These are phyloP conservation scores for Cantharis rufa DNA, from an alignment of 2,888 invertebrate species.

Conservation along the genomic window DNA sequence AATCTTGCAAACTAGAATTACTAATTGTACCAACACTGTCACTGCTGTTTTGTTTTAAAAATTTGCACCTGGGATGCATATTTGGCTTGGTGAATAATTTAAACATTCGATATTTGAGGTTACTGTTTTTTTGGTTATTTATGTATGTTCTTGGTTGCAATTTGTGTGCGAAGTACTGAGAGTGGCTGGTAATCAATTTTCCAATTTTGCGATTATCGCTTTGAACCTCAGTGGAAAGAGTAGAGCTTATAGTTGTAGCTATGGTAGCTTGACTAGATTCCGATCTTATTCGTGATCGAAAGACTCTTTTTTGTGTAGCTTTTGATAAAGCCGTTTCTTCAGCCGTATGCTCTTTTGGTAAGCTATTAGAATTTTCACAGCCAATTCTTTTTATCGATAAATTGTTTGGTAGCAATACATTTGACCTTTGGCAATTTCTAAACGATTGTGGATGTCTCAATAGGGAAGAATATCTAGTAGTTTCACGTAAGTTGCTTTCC, in stretches of 20 bases:
- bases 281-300: constrained; percentile 42
- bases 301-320: constrained; percentile 6
- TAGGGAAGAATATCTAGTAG: constrained; percentile 33
- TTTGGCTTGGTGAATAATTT: constrained; percentile 18
- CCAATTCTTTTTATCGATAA: neutral
- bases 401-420: neutral
- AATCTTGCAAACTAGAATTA: constrained; percentile 75
- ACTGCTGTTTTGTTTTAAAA: constrained; percentile 18
- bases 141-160: neutral
- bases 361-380: neutral
- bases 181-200: neutral
- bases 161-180: neutral
- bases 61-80: neutral
- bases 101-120: constrained; percentile 21
- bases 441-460: constrained; percentile 37
- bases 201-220: constrained; percentile 34
- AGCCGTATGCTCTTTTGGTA: neutral
- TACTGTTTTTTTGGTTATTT: constrained; percentile 8
- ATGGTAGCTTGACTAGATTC: constrained; percentile 48
- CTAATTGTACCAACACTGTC: constrained; percentile 61
- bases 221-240: constrained; percentile 8
- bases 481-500: constrained; percentile 31
- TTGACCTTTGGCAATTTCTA: constrained; percentile 24
- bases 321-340: constrained; percentile 11
- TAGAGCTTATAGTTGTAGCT: constrained; percentile 45